A percentile compares a stretch with the other conserved stretches of the same genome.
Conservation (phyloP, 2,888 invertebrate genomes). For the Nemoura dubitans region DNA sequence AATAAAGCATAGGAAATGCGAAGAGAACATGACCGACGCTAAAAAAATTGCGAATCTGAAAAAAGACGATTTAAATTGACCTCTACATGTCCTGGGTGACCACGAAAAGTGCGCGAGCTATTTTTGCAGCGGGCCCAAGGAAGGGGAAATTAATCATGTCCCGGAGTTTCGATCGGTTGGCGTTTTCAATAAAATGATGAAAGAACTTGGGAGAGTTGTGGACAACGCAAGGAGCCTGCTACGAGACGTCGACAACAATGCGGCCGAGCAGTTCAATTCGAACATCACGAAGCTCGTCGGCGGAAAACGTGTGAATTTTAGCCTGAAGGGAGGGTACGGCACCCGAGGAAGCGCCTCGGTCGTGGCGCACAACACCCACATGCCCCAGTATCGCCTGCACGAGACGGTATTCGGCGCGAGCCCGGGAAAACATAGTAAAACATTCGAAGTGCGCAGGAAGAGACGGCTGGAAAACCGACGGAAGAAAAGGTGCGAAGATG, state of each 20-base stretch:
- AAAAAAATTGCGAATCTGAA: too few species aligned
- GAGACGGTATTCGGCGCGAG: conserved; percentile 4
- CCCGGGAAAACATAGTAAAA: too few species aligned
- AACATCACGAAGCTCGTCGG: conserved; percentile 55
- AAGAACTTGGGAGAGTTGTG: neutral
- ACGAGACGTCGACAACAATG: conserved; percentile 54
- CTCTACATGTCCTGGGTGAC: conserved; percentile 13
- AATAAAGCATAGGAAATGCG: too few species aligned
- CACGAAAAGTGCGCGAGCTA: conserved; percentile 9
- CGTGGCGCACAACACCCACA: conserved; percentile 19
- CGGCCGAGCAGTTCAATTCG: conserved; percentile 55
- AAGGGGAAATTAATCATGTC: conserved; percentile 33
- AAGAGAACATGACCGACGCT: too few species aligned
- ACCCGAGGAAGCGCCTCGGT: neutral
- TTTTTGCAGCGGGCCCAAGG: conserved; percentile 32
- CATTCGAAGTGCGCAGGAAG: conserved; percentile 20
- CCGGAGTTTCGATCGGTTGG: conserved; percentile 14
- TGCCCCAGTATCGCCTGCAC: conserved; percentile 19
- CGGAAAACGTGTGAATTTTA: conserved; percentile 56
- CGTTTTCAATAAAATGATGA: conserved; percentile 8
- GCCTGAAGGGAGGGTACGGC: conserved; percentile 54
- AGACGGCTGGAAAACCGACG: neutral
- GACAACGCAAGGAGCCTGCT: conserved; percentile 50
- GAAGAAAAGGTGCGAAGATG: neutral
- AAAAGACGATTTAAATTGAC: too few species aligned